These are phyloP conservation scores for Arvicanthis niloticus DNA, from an alignment of 2,113 vertebrate species.

Conservation along the genomic window DNA sequence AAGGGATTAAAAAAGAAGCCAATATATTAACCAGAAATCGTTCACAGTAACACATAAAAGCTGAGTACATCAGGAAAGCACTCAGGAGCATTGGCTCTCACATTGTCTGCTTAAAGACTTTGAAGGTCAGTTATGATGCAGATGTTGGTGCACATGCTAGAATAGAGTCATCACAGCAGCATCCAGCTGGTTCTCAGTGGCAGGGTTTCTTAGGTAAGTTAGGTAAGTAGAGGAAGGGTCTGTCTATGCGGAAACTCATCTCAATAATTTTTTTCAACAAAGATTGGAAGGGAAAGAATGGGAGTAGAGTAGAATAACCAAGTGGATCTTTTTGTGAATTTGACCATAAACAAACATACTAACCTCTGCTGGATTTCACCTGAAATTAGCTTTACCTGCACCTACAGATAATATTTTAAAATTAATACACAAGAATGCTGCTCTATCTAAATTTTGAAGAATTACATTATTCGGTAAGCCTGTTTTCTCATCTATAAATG, in stretches of 20 bases:
- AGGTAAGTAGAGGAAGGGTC: not conserved
- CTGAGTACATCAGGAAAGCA: constrained; percentile 31
- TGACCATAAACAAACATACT: not conserved
- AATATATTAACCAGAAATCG: constrained; percentile 30
- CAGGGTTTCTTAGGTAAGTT: not conserved
- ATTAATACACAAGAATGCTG: not conserved
- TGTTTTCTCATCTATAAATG: constrained; percentile 2
- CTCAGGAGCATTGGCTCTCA: not conserved
- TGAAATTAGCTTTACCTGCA: not conserved
- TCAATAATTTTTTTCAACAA: not conserved
- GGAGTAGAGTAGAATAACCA: not conserved
- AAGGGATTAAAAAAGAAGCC: constrained; percentile 51
- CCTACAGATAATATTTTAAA: not conserved
- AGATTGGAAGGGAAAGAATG: not conserved
- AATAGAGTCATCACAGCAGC: not conserved
- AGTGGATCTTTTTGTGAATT: not conserved
- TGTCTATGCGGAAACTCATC: not conserved
- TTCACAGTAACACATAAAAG: constrained; percentile 23
- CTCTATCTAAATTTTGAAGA: not conserved
- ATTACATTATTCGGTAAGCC: not conserved
- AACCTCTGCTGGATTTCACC: not conserved
- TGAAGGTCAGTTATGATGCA: not conserved
- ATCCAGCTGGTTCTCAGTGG: not conserved
- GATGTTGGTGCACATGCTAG: not conserved
- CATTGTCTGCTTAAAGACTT: not conserved